These are phyloP conservation scores for Euleptes europaea DNA, from an alignment of 2,113 vertebrate genomes.

Conservation along the genomic window DNA sequence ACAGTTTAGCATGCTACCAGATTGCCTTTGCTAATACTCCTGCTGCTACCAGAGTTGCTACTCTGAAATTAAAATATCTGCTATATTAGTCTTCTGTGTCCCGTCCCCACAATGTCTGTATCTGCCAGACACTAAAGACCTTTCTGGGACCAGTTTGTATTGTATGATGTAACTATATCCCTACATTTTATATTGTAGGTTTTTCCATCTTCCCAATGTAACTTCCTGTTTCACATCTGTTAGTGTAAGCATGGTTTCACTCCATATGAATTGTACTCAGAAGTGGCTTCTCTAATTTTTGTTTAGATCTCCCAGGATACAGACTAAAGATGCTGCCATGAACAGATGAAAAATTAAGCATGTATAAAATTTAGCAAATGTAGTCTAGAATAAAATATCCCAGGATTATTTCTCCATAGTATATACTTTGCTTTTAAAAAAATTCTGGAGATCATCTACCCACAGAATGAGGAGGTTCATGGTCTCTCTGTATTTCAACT, in stretches of 20 bases:
- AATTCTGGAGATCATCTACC: not conserved
- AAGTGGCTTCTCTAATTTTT: not conserved
- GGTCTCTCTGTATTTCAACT: not conserved
- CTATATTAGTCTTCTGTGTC: not conserved
- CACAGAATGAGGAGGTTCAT: not conserved
- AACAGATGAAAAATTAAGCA: not conserved
- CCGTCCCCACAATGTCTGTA: too few relatives aligned
- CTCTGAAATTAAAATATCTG: not conserved
- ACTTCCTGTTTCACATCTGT: not conserved
- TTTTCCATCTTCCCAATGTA: not conserved
- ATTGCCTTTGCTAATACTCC: not conserved
- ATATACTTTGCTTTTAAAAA: not conserved
- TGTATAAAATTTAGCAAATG: not conserved
- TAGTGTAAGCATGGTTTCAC: not conserved
- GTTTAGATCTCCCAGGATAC: not conserved
- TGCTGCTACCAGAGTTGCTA: not conserved
- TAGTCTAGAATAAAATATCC: not conserved
- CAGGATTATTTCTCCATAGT: not conserved
- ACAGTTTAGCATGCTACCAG: not conserved
- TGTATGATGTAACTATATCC: not conserved
- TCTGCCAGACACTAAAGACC: not conserved
- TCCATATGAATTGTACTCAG: not conserved
- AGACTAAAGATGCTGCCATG: not conserved
- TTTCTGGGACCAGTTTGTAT: not conserved
- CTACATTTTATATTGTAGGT: not conserved